A percentile compares a stretch with the other conserved stretches of the same genome.
These are phyloP conservation scores for Mylabris phalerata DNA, from an alignment of 1,140 invertebrate species.

Conservation along the genomic window DNA sequence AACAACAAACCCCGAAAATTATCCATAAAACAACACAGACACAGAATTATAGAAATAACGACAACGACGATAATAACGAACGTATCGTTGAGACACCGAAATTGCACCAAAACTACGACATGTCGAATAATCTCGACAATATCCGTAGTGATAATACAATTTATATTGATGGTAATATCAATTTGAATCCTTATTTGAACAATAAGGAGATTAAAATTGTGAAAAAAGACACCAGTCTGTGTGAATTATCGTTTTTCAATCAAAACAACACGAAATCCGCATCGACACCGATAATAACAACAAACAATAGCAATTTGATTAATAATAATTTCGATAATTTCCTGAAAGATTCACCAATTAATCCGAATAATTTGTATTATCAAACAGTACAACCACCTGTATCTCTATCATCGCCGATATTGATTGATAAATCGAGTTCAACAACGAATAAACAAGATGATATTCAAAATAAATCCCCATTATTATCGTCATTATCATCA, in stretches of 20 bases:
- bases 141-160: too few species aligned
- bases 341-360: constrained; percentile 3
- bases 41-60: too few species aligned
- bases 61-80: not conserved
- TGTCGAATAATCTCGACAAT: too few species aligned
- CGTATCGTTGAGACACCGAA: constrained; percentile 16
- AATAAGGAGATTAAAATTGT: constrained; percentile 8
- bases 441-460: too few species aligned
- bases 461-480: too few species aligned
- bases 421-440: too few species aligned
- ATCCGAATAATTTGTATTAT: not conserved
- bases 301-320: too few species aligned
- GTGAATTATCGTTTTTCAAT: constrained; percentile 20
- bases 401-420: too few species aligned
- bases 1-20: not conserved
- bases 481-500: too few species aligned
- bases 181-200: constrained; percentile 19
- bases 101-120: not conserved
- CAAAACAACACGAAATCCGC: constrained; percentile 14
- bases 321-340: not conserved
- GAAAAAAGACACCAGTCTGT: constrained; percentile 7
- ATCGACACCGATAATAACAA: constrained; percentile 19
- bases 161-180: not conserved
- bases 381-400: too few species aligned
- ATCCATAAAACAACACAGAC: constrained; percentile 16